phyloP scores from a whole-genome alignment of 1,140 invertebrate genomes.

The Pinna nobilis region DNA sequence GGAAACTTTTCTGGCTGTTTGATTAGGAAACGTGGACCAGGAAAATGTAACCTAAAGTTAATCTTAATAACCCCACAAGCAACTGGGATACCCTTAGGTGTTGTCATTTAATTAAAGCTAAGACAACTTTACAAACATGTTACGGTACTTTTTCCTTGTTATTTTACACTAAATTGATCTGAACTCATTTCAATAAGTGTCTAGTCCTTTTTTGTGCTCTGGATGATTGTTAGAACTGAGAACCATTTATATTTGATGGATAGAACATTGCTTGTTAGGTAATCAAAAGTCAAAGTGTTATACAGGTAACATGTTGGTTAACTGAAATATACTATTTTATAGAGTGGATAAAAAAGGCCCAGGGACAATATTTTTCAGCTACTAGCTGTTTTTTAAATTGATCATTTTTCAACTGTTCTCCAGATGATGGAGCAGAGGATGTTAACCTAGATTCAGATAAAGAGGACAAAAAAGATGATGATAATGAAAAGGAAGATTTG shows the following conservation, averaged over 20 bases:
- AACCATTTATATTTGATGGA: background rate
- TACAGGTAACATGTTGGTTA: background rate
- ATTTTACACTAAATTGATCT: too few species aligned
- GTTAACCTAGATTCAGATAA: conserved; percentile 65
- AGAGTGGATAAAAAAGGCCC: background rate
- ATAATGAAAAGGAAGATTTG: conserved; percentile 11
- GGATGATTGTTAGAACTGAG: too few species aligned
- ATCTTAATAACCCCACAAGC: too few species aligned
- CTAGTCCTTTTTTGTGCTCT: too few species aligned
- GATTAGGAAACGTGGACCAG: too few species aligned
- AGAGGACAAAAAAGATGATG: conserved; percentile 37
- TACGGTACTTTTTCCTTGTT: too few species aligned
- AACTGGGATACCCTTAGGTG: too few species aligned
- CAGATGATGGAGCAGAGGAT: conserved; percentile 54
- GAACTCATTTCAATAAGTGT: too few species aligned
- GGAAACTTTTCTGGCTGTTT: too few species aligned
- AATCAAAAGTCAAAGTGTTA: background rate
- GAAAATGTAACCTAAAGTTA: too few species aligned
- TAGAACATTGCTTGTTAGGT: background rate
- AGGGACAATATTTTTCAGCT: background rate
- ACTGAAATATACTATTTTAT: background rate
- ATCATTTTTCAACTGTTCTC: background rate
- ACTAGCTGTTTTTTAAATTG: conserved; percentile 3
- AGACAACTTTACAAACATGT: too few species aligned
- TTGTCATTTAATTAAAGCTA: too few species aligned